Evolutionary conservation across 2,113 vertebrate genomes (phyloP).

Genomic region (Buteo buteo): DNA sequence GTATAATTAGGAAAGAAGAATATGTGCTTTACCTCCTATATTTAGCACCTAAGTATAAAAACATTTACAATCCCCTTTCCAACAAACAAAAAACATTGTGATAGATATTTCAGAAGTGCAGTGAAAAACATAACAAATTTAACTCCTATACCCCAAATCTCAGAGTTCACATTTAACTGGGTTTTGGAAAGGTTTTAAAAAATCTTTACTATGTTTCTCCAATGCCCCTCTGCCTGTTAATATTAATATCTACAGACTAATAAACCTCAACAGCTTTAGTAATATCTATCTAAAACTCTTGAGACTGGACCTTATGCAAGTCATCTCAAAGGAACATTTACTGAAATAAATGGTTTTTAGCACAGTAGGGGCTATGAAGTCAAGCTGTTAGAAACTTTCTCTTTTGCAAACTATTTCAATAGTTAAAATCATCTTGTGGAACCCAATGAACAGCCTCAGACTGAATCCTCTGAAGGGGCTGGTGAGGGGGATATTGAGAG

Average conservation of each 20-base stretch:
- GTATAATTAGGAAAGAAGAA: background rate
- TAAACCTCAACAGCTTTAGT: background rate
- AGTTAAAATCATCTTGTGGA: background rate
- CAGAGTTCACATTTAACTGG: background rate
- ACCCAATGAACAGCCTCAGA: background rate
- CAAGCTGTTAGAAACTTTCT: background rate
- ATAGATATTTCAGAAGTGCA: background rate
- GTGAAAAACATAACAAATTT: background rate
- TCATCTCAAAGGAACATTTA: background rate
- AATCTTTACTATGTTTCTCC: background rate
- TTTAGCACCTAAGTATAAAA: background rate
- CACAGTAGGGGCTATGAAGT: background rate
- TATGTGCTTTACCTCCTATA: background rate
- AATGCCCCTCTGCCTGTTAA: background rate
- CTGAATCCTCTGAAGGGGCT: background rate
- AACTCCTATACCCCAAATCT: background rate
- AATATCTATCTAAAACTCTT: background rate
- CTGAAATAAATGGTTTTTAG: background rate
- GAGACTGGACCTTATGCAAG: background rate
- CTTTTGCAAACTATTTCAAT: background rate
- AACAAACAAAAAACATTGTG: background rate
- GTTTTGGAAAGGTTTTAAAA: background rate
- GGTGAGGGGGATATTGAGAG: background rate
- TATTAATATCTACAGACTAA: background rate
- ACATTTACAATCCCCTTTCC: background rate